Evolutionary conservation across 2,888 invertebrate species (phyloP).

Genomic region (Aspidiotus rigidus): DNA sequence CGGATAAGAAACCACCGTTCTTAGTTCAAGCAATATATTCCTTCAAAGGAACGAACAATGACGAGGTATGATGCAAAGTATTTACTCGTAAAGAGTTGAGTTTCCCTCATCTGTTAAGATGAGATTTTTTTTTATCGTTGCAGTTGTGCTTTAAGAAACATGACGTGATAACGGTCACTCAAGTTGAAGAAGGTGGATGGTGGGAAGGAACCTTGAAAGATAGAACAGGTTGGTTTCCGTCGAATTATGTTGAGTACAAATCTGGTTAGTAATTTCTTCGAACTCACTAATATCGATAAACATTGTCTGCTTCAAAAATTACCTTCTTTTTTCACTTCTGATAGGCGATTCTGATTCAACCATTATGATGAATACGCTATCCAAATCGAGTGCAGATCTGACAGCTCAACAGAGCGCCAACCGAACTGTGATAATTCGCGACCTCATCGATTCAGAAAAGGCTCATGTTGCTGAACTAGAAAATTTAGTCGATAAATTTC

Average conservation of each 20-base stretch:
- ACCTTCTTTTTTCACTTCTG: too few relatives aligned
- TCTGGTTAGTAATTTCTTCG: too few relatives aligned
- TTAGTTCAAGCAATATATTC: slow-evolving; percentile 85
- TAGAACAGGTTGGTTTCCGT: slow-evolving; percentile 97
- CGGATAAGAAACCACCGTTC: slow-evolving; percentile 43
- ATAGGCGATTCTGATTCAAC: not conserved
- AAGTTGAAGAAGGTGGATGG: slow-evolving; percentile 94
- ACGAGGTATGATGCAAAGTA: slow-evolving; percentile 58
- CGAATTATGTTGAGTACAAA: slow-evolving; percentile 86
- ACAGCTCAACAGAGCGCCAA: slow-evolving; percentile 58
- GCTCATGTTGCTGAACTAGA: slow-evolving; percentile 84
- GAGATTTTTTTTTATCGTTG: slow-evolving; percentile 39
- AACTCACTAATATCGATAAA: too few relatives aligned
- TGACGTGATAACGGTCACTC: slow-evolving; percentile 92
- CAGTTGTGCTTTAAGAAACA: slow-evolving; percentile 89
- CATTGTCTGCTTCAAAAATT: too few relatives aligned
- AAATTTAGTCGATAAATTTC: slow-evolving; percentile 70
- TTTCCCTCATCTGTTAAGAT: not conserved
- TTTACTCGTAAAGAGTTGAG: not conserved
- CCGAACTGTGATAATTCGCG: slow-evolving; percentile 74
- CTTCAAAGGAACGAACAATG: slow-evolving; percentile 93
- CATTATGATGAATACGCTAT: not conserved
- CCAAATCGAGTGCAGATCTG: slow-evolving; percentile 38
- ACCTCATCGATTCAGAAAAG: slow-evolving; percentile 84
- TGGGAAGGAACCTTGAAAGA: slow-evolving; percentile 97